Conservation (phyloP, 2,113 vertebrate genomes). For the Thymallus thymallus region DNA sequence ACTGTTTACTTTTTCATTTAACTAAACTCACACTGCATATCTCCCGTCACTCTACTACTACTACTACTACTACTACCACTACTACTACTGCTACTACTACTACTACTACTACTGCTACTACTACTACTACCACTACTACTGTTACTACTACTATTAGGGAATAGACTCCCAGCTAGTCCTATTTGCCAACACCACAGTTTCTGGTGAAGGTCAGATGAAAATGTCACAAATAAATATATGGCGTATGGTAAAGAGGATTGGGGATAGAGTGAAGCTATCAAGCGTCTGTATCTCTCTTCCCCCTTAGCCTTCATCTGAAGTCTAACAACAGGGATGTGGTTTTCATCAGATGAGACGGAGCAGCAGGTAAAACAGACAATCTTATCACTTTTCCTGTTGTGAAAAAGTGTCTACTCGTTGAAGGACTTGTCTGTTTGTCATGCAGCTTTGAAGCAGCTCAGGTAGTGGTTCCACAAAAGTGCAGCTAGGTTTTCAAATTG, state of each 20-base stretch:
- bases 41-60: no score
- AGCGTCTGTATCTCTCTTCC: background rate
- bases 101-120: no score
- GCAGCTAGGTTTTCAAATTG: background rate
- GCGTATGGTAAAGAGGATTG: background rate
- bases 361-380: background rate
- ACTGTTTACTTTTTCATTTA: background rate
- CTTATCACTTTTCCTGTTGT: background rate
- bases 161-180: no score
- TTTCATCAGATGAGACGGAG: constrained; percentile 2
- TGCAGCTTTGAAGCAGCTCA: background rate
- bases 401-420: background rate
- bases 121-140: no score
- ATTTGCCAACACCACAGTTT: no score
- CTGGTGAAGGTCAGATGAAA: no score
- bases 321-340: background rate
- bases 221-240: no score
- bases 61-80: no score
- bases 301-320: background rate
- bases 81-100: no score
- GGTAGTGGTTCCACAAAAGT: background rate
- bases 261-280: background rate
- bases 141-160: no score
- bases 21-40: no score
- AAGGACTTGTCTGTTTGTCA: background rate